Conservation (phyloP, 2,888 invertebrate species). For the Mactromeris polynyma region DNA sequence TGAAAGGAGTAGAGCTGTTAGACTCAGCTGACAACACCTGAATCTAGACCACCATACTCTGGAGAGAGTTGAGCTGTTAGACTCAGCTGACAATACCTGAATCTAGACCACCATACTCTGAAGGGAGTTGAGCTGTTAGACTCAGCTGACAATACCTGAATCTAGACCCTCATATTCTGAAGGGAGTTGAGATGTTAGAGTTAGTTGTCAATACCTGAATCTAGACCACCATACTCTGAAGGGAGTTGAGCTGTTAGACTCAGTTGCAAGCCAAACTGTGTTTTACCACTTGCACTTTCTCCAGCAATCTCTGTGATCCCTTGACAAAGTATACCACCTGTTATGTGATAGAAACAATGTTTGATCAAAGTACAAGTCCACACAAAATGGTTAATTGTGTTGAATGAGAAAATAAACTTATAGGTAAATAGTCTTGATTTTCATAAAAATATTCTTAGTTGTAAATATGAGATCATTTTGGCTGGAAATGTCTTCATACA, state of each 20-base stretch:
- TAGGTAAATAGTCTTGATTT: too few relatives aligned
- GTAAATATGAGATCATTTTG: too few relatives aligned
- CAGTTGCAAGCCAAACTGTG: slow-evolving; percentile 92
- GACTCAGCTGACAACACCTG: too few relatives aligned
- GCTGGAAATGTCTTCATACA: too few relatives aligned
- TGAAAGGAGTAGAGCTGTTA: too few relatives aligned
- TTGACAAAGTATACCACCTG: slow-evolving; percentile 91
- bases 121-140: neutral
- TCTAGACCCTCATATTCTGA: slow-evolving; percentile 88
- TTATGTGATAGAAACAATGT: neutral
- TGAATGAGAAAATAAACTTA: neutral
- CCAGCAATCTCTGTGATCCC: slow-evolving; percentile 93
- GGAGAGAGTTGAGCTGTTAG: too few relatives aligned
- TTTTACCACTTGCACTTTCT: slow-evolving; percentile 94
- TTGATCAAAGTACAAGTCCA: neutral
- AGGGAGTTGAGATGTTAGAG: slow-evolving; percentile 87
- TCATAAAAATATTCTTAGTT: too few relatives aligned
- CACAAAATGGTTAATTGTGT: neutral
- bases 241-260: slow-evolving; percentile 90
- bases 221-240: slow-evolving; percentile 88
- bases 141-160: slow-evolving; percentile 75
- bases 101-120: too few relatives aligned
- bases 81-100: too few relatives aligned
- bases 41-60: too few relatives aligned
- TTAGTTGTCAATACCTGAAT: slow-evolving; percentile 75